These are phyloP conservation scores for Gymnoscopelus braueri DNA, from an alignment of 2,797 vertebrate genomes.

Conservation along the genomic window DNA sequence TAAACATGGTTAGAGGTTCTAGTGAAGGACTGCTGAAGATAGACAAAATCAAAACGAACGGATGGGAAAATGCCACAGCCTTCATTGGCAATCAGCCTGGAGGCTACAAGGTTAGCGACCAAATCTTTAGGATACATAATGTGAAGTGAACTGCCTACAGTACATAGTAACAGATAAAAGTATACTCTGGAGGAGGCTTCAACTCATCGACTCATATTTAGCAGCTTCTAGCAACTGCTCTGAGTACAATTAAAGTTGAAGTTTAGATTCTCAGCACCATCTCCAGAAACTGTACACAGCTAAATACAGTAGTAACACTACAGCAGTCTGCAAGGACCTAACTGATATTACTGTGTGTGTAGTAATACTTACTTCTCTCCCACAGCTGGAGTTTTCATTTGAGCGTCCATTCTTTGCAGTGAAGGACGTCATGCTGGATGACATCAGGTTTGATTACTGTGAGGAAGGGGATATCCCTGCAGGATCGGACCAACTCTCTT, in stretches of 20 bases:
- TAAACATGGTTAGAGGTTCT: constrained; percentile 48
- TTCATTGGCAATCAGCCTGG: constrained; percentile 75
- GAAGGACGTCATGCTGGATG: constrained; percentile 75
- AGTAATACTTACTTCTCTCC: constrained; percentile 9
- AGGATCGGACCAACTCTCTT: constrained; percentile 73
- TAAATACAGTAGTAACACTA: background rate
- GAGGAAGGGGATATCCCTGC: constrained; percentile 69
- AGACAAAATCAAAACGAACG: constrained; percentile 32
- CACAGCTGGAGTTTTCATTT: constrained; percentile 71
- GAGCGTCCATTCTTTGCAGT: fast-evolving
- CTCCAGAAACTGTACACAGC: background rate
- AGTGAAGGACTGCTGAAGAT: constrained; percentile 37
- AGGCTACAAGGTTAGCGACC: constrained; percentile 73
- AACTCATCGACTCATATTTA: no score
- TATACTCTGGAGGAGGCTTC: no score
- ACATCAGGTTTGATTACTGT: constrained; percentile 75
- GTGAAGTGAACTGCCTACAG: no score
- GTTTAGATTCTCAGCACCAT: background rate
- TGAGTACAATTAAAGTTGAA: no score
- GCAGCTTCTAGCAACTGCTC: no score
- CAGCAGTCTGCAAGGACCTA: no score
- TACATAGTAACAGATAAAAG: no score
- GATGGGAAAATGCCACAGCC: constrained; percentile 71
- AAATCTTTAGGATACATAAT: background rate
- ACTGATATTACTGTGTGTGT: no score